Percentiles rank a stretch among this genome's conserved stretches.
Evolutionary conservation across 2,113 vertebrate genomes (phyloP).

Genomic region (Aptenodytes patagonicus): DNA sequence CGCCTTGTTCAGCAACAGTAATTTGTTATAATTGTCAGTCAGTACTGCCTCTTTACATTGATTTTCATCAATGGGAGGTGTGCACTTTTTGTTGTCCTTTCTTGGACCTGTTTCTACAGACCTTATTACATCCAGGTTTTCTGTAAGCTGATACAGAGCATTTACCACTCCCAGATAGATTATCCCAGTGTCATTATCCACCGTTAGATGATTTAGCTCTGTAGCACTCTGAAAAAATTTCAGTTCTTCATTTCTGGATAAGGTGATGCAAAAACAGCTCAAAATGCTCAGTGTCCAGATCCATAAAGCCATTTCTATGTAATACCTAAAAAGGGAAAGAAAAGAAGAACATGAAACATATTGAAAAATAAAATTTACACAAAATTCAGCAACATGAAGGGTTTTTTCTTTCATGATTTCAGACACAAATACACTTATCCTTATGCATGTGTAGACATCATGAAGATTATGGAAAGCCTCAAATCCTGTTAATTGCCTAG

Average conservation of each 20-base stretch:
- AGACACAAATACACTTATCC: background rate
- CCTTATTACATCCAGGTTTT: constrained; percentile 64
- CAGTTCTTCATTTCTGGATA: constrained; percentile 55
- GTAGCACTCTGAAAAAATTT: constrained; percentile 67
- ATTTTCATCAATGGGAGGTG: constrained; percentile 85
- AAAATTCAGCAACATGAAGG: background rate
- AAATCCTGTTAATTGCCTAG: background rate
- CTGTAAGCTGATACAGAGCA: constrained; percentile 83
- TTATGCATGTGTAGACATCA: background rate
- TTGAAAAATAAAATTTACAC: background rate
- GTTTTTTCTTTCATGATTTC: background rate
- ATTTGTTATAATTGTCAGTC: constrained; percentile 89
- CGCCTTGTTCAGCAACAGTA: constrained; percentile 81
- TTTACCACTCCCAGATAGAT: constrained; percentile 92
- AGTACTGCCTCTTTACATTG: constrained; percentile 77
- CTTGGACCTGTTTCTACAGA: constrained; percentile 74
- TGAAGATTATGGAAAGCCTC: background rate
- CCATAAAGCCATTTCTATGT: constrained; percentile 71
- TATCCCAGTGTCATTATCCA: constrained; percentile 77
- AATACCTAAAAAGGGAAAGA: constrained; percentile 36
- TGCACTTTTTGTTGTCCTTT: constrained; percentile 85
- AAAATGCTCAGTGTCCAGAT: constrained; percentile 64
- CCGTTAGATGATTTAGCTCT: constrained; percentile 86
- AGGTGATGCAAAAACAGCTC: constrained; percentile 27
- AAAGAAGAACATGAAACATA: background rate